Base-by-base conservation (phyloP, 2,888 invertebrate genomes). In the Cephus pulcher region DNA sequence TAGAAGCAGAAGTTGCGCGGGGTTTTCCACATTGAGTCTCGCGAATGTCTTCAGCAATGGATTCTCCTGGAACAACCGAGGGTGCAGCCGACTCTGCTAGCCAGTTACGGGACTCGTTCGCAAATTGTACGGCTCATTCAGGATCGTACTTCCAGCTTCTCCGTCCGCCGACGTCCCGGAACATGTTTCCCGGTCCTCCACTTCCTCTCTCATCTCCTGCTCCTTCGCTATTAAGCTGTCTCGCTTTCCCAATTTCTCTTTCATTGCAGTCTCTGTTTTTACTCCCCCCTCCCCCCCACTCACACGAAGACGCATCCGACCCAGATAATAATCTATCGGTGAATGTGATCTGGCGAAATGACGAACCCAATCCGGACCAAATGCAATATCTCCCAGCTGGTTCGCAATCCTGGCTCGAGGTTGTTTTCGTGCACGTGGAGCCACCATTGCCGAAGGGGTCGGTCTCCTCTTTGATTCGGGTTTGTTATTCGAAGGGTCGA, bases 31-130 rank as follows among this genome's bases (percentile, higher is more conserved):
- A 40, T 40, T 15, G 15, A 15, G 15, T 40, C 40, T 40, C 40
- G 6, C 15, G 40, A 40, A 40, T 15, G 15, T 40, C 40, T 40
- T 15, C 15, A 6, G 40, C 15, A 40, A 40, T 40, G 76, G 23
- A 74, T 69, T 77, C 32, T 11, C 35, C 12, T 74, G 76, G 32
- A 74, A 76, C 34, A 15, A 2, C 0, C 40, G 4, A 56, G 74
- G n/a, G 37, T 68, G 73, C 71, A 75, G 74, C 75, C 75, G 34
- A n/a, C 74, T 35, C 12, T 9, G 34, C 23, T 9, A 83, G 85
- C 84, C 83, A 80, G 79, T 83, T 83, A 83, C 82, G 79, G 81
- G 81, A 85, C 80, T 86, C 84, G 85, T 86, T 84, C 83, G 84
- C 84, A 83, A 86, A 86, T 86, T 83, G 84, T 82, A 80, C 75